A percentile compares a stretch with the other conserved stretches of the same genome.
Evolutionary conservation across 2,797 vertebrate genomes (phyloP).

Genomic region (Fistularia tabacaria): DNA sequence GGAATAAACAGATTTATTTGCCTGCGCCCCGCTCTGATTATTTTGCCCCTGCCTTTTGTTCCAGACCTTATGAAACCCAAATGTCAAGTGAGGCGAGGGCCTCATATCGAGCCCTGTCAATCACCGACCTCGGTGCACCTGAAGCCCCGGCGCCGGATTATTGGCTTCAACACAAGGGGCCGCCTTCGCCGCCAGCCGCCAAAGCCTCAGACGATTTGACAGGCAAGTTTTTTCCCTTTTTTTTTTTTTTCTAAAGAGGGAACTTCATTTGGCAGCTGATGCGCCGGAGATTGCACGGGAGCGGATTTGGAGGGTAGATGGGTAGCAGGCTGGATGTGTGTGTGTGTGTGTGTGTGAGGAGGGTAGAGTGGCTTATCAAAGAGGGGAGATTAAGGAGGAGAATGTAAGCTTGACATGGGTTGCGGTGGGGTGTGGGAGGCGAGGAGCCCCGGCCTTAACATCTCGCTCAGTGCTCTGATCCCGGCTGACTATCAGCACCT

Average conservation of each 20-base stretch:
- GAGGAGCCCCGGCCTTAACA: slow-evolving; percentile 83
- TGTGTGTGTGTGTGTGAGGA: slow-evolving; percentile 31
- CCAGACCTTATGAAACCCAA: slow-evolving; percentile 91
- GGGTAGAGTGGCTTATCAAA: slow-evolving; percentile 43
- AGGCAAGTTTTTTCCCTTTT: slow-evolving; percentile 54
- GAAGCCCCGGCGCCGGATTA: slow-evolving; percentile 83
- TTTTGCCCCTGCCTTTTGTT: slow-evolving; percentile 79
- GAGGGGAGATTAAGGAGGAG: slow-evolving; percentile 46
- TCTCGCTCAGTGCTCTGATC: slow-evolving; percentile 82
- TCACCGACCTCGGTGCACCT: slow-evolving; percentile 88
- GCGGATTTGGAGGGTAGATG: slow-evolving; percentile 51
- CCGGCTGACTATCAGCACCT: slow-evolving; percentile 81
- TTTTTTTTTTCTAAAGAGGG: slow-evolving; percentile 73
- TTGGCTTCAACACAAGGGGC: slow-evolving; percentile 92
- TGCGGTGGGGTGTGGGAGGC: slow-evolving; percentile 50
- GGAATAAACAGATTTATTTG: slow-evolving; percentile 88
- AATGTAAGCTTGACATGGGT: slow-evolving; percentile 28
- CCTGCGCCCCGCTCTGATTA: slow-evolving; percentile 80
- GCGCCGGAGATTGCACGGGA: slow-evolving; percentile 86
- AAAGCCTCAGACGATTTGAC: slow-evolving; percentile 80
- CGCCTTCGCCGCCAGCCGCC: slow-evolving; percentile 77
- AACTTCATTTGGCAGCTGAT: slow-evolving; percentile 98
- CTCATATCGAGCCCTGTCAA: slow-evolving; percentile 94
- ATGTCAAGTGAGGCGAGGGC: slow-evolving; percentile 93
- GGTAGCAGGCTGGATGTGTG: slow-evolving; percentile 33